Percentiles rank a stretch among this genome's conserved stretches.
Evolutionary conservation across 2,888 invertebrate genomes (phyloP).

Genomic region (Epiperipatus broadwayi): DNA sequence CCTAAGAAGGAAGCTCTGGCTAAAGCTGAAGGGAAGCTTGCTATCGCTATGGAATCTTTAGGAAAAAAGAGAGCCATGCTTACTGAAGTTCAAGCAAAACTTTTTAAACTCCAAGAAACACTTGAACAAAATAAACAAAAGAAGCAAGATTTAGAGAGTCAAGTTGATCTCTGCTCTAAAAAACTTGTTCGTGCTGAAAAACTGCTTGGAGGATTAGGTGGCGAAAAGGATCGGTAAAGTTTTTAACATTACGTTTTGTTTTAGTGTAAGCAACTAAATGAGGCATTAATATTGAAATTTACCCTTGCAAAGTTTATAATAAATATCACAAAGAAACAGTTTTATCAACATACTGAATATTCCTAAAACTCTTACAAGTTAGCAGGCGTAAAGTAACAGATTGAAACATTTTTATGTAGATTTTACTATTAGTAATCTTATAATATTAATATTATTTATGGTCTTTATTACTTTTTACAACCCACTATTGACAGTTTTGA

Average conservation of each 20-base stretch:
- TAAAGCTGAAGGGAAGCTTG: conserved; percentile 27
- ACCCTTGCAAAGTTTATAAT: no score
- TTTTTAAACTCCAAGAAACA: conserved; percentile 27
- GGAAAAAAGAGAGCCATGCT: conserved; percentile 29
- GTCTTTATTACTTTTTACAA: no score
- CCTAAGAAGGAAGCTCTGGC: conserved; percentile 31
- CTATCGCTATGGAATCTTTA: conserved; percentile 27
- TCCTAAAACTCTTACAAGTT: no score
- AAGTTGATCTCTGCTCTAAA: conserved; percentile 25
- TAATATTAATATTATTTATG: no score
- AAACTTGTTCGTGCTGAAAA: conserved; percentile 31
- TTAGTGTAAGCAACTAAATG: not conserved
- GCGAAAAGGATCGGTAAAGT: conserved; percentile 27
- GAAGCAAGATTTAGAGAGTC: conserved; percentile 29
- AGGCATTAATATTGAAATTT: no score
- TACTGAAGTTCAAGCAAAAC: conserved; percentile 30
- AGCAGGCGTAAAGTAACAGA: no score
- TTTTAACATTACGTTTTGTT: no score
- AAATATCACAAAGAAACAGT: no score
- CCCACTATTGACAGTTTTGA: no score
- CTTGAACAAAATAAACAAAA: conserved; percentile 29
- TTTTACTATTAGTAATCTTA: no score
- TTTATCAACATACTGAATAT: no score
- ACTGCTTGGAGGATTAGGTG: conserved; percentile 30
- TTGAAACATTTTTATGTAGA: no score